Conservation (phyloP, 2,113 vertebrate species). For the Dryoscopus gambensis region DNA sequence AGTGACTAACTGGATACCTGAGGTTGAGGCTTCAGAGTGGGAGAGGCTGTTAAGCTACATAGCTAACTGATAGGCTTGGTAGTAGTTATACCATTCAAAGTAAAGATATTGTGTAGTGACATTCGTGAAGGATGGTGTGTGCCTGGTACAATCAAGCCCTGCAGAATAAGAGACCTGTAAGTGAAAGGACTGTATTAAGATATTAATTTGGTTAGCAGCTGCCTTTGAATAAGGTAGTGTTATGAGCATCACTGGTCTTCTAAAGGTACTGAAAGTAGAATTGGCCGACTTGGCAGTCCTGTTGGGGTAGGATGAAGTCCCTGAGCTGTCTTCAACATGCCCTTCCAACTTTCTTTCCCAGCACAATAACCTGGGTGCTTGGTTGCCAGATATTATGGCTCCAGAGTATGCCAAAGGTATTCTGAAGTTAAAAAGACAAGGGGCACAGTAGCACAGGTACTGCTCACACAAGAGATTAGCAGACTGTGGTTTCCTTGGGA, state of each 20-base stretch:
- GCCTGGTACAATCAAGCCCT: not conserved
- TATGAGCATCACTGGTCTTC: not conserved
- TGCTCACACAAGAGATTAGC: not conserved
- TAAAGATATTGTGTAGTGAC: not conserved
- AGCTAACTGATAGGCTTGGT: not conserved
- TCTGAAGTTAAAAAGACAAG: not conserved
- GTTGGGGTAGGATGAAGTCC: not conserved
- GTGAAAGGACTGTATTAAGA: not conserved
- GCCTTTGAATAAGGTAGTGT: not conserved
- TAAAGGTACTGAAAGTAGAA: not conserved
- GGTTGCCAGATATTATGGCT: not conserved
- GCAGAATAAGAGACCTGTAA: not conserved
- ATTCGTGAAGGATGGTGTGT: rapidly evolving
- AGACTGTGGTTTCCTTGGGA: not conserved
- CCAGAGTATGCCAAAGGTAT: not conserved
- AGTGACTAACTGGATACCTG: not conserved
- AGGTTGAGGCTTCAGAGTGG: not conserved
- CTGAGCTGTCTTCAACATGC: not conserved
- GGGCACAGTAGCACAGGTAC: not conserved
- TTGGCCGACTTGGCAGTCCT: not conserved
- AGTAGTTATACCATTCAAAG: not conserved
- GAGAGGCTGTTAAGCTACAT: not conserved
- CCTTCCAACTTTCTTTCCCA: not conserved
- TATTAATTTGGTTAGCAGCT: not conserved
- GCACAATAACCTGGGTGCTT: not conserved